phyloP scores from a whole-genome alignment of 2,113 vertebrate species.

The Sander lucioperca region DNA sequence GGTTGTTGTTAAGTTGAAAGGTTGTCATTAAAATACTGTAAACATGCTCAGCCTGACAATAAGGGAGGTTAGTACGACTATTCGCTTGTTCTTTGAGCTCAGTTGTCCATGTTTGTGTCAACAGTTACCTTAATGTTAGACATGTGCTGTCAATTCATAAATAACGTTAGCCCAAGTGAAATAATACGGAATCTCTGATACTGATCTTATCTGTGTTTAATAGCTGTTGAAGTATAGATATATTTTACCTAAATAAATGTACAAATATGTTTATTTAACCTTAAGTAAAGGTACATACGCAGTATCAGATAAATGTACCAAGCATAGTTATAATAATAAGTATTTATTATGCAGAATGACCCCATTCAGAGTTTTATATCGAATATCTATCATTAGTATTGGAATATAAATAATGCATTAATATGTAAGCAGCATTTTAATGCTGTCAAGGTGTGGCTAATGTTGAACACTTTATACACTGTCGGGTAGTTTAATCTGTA shows the following conservation, averaged over 20 bases:
- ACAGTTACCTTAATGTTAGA: not conserved
- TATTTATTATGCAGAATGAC: not conserved
- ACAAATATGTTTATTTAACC: not conserved
- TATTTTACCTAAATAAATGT: not conserved
- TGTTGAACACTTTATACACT: no score
- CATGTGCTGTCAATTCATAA: not conserved
- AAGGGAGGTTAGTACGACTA: conserved; percentile 86
- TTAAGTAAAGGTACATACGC: not conserved
- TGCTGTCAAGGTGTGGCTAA: no score
- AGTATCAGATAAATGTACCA: not conserved
- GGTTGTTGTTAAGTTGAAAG: conserved; percentile 42
- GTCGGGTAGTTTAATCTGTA: not conserved
- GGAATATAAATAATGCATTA: no score
- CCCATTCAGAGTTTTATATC: not conserved
- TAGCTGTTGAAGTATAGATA: not conserved
- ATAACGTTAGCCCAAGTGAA: not conserved
- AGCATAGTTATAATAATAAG: not conserved
- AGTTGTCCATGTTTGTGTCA: not conserved
- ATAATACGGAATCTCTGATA: not conserved
- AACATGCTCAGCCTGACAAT: conserved; percentile 87
- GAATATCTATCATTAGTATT: not conserved
- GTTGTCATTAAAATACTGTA: not conserved
- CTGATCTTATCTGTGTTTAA: not conserved
- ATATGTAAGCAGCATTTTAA: no score
- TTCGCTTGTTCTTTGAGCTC: accelerated